These are phyloP conservation scores for Ciconia maguari DNA, from an alignment of 2,113 vertebrate genomes.

Conservation along the genomic window DNA sequence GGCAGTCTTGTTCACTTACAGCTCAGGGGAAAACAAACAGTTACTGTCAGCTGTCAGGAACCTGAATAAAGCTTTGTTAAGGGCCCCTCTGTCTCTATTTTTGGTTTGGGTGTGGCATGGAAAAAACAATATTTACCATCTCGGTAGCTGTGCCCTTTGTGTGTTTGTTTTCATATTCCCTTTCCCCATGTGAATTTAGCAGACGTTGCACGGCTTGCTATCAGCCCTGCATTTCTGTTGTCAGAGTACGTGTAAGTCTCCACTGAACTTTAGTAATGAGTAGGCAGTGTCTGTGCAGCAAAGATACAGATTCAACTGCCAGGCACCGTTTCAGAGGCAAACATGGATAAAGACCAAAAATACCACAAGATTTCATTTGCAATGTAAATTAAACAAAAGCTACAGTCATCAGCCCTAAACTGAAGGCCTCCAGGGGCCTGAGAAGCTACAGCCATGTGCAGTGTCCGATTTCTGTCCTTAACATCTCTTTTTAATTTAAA, in stretches of 20 bases:
- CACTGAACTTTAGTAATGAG: not conserved
- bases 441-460: not conserved
- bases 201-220: not conserved
- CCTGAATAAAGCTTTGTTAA: slow-evolving; percentile 37
- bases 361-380: not conserved
- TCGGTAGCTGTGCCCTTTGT: slow-evolving; percentile 47
- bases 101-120: slow-evolving; percentile 64
- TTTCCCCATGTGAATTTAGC: slow-evolving; percentile 36
- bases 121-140: slow-evolving; percentile 75
- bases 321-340: not conserved
- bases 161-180: slow-evolving; percentile 39
- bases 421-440: not conserved
- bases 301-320: not conserved
- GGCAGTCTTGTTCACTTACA: not conserved
- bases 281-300: not conserved
- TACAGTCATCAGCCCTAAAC: not conserved
- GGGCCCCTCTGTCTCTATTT: slow-evolving; percentile 57
- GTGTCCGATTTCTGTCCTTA: not conserved
- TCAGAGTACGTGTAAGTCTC: not conserved
- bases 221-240: slow-evolving; percentile 1
- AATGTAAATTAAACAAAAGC: not conserved
- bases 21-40: not conserved
- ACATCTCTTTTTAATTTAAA: not conserved
- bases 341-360: not conserved
- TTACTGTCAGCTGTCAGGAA: slow-evolving; percentile 40